Base-by-base conservation (phyloP, 2,888 invertebrate genomes). In the Melieria picta region DNA sequence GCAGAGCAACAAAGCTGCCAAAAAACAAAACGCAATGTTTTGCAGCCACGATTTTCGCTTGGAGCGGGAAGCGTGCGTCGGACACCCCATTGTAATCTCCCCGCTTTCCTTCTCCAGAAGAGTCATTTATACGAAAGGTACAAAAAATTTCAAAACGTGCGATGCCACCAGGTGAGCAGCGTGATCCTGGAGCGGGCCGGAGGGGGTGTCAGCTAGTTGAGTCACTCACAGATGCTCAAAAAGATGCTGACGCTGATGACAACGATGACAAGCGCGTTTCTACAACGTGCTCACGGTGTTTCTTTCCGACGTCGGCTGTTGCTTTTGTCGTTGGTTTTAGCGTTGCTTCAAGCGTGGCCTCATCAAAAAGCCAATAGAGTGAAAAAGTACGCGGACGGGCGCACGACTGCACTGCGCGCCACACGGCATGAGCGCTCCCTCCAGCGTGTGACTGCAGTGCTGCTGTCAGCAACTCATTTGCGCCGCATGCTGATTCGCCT, bases 281-380 rank as follows among this genome's bases (percentile, higher is more conserved):
- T 52, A 30, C 52, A 43, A 43, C n/a, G 45, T 43, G 52, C n/a
- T 13, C 64, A 52, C 30, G 48, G 13, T 7, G 56, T 66, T 57
- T 16, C 42, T n/a, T 16, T n/a, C 16, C 16, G 16, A 1, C 16
- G 16, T 16, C 16, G 16, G 16, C 1, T 66, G 30, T 66, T 57
- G 16, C n/a, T 30, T 30, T 56, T 47, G 45, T 16, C 13, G 43
- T 57, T 48, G 13, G 43, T 6, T 47, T 47, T 7, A 30, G 11
- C 5, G 30, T 50, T 7, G 13, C 16, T 66, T 57, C 48, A 9
- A 42, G 43, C n/a, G 10, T 58, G 43, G 66, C 11, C 66, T 66
- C 50, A 66, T 50, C 46, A 60, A 60, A 66, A 47, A 66, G 58
- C 66, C 60, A 66, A 66, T 66, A 66, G 58, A 66, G 48, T 50